phyloP scores from a whole-genome alignment of 2,113 vertebrate genomes.

The Erythrocercus mccallii region DNA sequence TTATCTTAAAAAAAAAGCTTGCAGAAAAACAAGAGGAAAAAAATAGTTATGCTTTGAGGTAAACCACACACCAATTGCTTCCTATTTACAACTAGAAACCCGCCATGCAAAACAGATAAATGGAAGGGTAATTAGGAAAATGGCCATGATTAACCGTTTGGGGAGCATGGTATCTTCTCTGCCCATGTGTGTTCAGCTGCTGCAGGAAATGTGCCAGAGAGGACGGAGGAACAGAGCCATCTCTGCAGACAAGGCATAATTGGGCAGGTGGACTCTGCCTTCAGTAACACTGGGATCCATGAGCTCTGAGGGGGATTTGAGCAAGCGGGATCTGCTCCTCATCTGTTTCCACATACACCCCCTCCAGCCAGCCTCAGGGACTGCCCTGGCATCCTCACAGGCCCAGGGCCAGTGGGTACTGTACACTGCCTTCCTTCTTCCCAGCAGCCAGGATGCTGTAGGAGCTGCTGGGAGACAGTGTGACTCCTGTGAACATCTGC shows the following conservation, averaged over 20 bases:
- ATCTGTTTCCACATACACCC: not conserved
- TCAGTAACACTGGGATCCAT: rapidly evolving
- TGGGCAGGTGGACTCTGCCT: not conserved
- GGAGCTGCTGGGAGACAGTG: not conserved
- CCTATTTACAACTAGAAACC: not conserved
- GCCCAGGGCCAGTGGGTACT: rapidly evolving
- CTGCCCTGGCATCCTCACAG: not conserved
- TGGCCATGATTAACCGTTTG: not conserved
- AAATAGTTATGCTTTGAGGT: not conserved
- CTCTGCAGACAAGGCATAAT: not conserved
- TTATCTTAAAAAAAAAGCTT: not conserved
- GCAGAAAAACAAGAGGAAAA: not conserved
- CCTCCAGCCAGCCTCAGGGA: not conserved
- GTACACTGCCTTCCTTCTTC: not conserved
- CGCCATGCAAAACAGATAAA: not conserved
- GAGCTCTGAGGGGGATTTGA: not conserved
- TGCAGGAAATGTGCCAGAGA: not conserved
- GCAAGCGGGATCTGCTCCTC: not conserved
- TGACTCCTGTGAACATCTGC: not conserved
- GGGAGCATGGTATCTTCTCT: not conserved
- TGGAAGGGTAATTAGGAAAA: not conserved
- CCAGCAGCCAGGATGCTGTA: not conserved
- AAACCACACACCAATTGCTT: not conserved
- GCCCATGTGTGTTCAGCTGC: not conserved
- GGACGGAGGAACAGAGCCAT: not conserved